These are phyloP conservation scores for Oligia latruncula DNA, from an alignment of 2,888 invertebrate genomes.

Conservation along the genomic window DNA sequence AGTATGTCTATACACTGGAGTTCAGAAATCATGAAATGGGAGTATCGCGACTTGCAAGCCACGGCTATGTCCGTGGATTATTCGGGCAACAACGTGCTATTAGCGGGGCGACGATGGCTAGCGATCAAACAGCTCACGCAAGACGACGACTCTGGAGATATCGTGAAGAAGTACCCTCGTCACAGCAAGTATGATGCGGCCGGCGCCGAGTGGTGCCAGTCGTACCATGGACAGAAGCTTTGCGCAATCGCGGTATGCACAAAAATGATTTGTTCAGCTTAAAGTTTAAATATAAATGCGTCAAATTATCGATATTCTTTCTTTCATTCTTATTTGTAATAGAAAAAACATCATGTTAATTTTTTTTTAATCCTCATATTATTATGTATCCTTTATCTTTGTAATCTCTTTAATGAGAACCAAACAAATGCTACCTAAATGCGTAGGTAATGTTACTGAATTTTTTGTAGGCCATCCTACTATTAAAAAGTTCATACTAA, in stretches of 20 bases:
- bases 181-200: slow-evolving; percentile 98
- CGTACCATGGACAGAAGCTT: slow-evolving; percentile 93
- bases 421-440: slow-evolving; percentile 11
- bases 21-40: slow-evolving; percentile 90
- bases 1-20: slow-evolving; percentile 88
- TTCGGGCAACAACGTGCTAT: slow-evolving; percentile 95
- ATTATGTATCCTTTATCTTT: background rate
- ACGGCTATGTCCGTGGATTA: slow-evolving; percentile 98
- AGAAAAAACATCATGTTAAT: background rate
- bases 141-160: slow-evolving; percentile 92
- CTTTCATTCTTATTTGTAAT: background rate
- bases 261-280: slow-evolving; percentile 3
- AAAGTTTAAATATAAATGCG: background rate
- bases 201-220: slow-evolving; percentile 97
- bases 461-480: background rate
- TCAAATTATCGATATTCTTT: background rate
- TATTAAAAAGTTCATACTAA: background rate
- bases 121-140: slow-evolving; percentile 94
- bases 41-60: slow-evolving; percentile 96
- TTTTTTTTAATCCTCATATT: background rate
- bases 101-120: slow-evolving; percentile 95
- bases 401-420: background rate
- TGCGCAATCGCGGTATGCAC: slow-evolving; percentile 95
- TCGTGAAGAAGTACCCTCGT: slow-evolving; percentile 94
- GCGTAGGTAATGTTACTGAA: background rate